Conservation (phyloP, 2,797 vertebrate genomes). For the Bryconaethiops microstoma region DNA sequence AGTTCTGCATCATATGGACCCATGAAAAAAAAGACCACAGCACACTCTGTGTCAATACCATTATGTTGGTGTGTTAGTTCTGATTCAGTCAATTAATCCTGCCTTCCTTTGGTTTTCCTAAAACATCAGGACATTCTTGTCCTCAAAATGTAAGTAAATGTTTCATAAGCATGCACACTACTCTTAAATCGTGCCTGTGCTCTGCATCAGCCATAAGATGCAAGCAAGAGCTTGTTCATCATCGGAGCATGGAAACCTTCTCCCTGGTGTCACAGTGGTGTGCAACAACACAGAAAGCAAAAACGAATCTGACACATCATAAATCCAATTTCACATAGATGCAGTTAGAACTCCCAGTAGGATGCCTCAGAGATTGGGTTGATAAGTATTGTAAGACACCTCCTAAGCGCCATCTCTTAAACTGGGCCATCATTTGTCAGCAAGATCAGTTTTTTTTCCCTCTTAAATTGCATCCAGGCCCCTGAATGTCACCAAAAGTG, state of each 20-base stretch:
- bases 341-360: conserved; percentile 12
- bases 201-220: neutral
- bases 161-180: neutral
- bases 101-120: no score
- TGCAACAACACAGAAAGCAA: conserved; percentile 7
- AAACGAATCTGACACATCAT: conserved; percentile 26
- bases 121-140: neutral
- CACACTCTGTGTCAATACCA: no score
- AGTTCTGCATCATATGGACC: no score
- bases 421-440: conserved; percentile 7
- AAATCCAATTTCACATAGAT: conserved; percentile 32
- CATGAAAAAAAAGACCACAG: no score
- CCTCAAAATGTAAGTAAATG: neutral
- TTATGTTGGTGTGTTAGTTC: no score
- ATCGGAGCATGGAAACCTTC: conserved; percentile 11
- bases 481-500: neutral
- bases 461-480: neutral
- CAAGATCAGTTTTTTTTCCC: neutral
- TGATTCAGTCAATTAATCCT: no score
- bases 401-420: conserved; percentile 22
- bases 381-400: conserved; percentile 24
- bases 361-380: neutral
- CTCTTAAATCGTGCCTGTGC: neutral
- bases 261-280: conserved; percentile 7
- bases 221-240: neutral